These are phyloP conservation scores for Hedya salicella DNA, from an alignment of 2,888 invertebrate genomes.

Conservation along the genomic window DNA sequence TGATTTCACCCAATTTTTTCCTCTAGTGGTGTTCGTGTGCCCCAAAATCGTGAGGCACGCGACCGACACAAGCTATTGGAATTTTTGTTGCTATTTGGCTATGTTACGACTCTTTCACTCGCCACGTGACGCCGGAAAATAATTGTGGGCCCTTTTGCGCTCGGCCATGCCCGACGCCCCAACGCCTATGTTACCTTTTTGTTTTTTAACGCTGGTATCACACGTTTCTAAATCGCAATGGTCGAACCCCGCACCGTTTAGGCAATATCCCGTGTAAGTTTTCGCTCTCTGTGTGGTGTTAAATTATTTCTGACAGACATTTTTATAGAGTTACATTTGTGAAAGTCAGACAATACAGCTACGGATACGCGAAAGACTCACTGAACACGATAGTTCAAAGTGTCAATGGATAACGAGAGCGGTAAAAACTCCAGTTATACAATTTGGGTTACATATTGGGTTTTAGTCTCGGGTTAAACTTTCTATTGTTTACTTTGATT, in stretches of 20 bases:
- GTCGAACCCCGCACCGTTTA: neutral
- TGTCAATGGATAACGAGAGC: too few relatives aligned
- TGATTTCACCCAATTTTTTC: slow-evolving; percentile 65
- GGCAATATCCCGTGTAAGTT: neutral
- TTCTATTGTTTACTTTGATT: too few relatives aligned
- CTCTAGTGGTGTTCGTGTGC: slow-evolving; percentile 67
- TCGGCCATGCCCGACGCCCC: slow-evolving; percentile 56
- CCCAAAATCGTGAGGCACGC: slow-evolving; percentile 75
- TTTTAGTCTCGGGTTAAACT: too few relatives aligned
- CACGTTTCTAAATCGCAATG: slow-evolving; percentile 32
- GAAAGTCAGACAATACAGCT: neutral
- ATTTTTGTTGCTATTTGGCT: slow-evolving; percentile 63
- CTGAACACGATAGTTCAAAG: too few relatives aligned
- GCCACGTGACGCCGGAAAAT: slow-evolving; percentile 58
- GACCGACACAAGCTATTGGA: slow-evolving; percentile 64
- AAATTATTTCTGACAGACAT: too few relatives aligned
- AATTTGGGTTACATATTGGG: too few relatives aligned
- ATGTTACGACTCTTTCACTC: slow-evolving; percentile 36
- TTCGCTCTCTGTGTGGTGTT: neutral
- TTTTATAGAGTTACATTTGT: neutral
- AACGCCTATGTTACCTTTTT: slow-evolving; percentile 53
- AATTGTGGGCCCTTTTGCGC: slow-evolving; percentile 64
- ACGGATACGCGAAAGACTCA: neutral
- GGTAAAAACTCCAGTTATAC: too few relatives aligned
- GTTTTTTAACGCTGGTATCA: slow-evolving; percentile 57